A percentile compares a stretch with the other conserved stretches of the same genome.
Evolutionary conservation across 2,797 vertebrate species (phyloP).

Genomic region (Chelidonichthys spinosus): DNA sequence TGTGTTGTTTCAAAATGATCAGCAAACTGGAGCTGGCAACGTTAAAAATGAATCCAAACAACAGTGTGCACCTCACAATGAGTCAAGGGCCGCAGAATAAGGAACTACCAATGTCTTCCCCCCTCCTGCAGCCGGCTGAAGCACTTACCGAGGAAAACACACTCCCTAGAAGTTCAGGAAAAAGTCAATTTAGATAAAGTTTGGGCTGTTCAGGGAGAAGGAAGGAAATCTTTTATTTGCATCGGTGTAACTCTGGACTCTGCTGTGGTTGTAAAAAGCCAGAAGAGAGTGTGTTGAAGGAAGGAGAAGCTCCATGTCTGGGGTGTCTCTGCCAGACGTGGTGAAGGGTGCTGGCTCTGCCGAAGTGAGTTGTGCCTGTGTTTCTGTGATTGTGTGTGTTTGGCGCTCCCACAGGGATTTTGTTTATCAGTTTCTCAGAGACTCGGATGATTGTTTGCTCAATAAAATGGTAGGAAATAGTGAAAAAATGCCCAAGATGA

Average conservation of each 20-base stretch:
- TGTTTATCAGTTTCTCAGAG: not conserved
- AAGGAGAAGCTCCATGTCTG: constrained; percentile 42
- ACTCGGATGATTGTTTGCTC: not conserved
- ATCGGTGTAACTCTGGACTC: constrained; percentile 37
- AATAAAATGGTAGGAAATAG: not conserved
- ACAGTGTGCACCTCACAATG: constrained; percentile 33
- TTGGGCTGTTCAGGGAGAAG: constrained; percentile 49
- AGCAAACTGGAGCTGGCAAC: constrained; percentile 37
- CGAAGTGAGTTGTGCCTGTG: constrained; percentile 55
- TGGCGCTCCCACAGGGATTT: not conserved
- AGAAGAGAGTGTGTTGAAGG: constrained; percentile 15
- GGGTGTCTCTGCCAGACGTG: constrained; percentile 48
- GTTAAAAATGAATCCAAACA: constrained; percentile 64
- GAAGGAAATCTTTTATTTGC: constrained; percentile 63
- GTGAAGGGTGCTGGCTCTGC: constrained; percentile 46
- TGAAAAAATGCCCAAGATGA: not conserved
- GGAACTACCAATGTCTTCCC: constrained; percentile 27
- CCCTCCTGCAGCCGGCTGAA: constrained; percentile 6
- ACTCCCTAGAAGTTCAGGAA: constrained; percentile 78
- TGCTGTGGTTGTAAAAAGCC: constrained; percentile 36
- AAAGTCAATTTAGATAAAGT: constrained; percentile 76
- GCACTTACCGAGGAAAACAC: constrained; percentile 15
- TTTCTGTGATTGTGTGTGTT: constrained; percentile 25
- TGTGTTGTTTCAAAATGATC: constrained; percentile 5
- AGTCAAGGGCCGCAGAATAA: constrained; percentile 71